Percentiles rank a stretch among this genome's conserved stretches.
Conservation (phyloP, 2,113 vertebrate species). For the Pseudonaja textilis region DNA sequence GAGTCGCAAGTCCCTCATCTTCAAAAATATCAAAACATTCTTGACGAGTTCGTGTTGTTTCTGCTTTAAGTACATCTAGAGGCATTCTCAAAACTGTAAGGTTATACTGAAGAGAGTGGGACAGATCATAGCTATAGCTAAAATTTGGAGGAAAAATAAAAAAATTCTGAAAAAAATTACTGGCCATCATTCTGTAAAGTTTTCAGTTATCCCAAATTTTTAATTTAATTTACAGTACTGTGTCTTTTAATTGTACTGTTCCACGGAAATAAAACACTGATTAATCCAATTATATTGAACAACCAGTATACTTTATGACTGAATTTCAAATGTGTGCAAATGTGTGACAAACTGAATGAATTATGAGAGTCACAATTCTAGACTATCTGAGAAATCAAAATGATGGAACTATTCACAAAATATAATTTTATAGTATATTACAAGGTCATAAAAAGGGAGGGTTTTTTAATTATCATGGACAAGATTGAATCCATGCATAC, state of each 20-base stretch:
- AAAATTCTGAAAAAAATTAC: constrained; percentile 10
- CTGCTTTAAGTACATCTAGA: constrained; percentile 78
- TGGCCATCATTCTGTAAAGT: not conserved
- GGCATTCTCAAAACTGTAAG: constrained; percentile 85
- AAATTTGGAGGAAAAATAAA: constrained; percentile 53
- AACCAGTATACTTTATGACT: not conserved
- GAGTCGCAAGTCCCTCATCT: constrained; percentile 89
- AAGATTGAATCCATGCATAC: not conserved
- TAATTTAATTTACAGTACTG: not conserved
- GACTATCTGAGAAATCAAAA: not conserved
- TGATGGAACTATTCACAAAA: not conserved
- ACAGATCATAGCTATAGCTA: constrained; percentile 98
- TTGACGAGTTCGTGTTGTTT: constrained; percentile 75
- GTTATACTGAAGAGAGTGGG: constrained; percentile 96
- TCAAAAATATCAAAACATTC: constrained; percentile 99
- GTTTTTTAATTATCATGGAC: not conserved
- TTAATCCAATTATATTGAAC: not conserved
- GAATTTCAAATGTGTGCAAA: not conserved
- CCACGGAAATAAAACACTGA: not conserved
- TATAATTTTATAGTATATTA: not conserved
- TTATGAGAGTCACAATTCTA: not conserved
- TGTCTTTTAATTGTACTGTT: not conserved
- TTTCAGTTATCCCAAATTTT: not conserved
- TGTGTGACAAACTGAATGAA: not conserved
- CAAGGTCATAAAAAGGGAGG: not conserved